Evolutionary conservation across 2,797 vertebrate species (phyloP).

Genomic region (Pelobates cultripes): DNA sequence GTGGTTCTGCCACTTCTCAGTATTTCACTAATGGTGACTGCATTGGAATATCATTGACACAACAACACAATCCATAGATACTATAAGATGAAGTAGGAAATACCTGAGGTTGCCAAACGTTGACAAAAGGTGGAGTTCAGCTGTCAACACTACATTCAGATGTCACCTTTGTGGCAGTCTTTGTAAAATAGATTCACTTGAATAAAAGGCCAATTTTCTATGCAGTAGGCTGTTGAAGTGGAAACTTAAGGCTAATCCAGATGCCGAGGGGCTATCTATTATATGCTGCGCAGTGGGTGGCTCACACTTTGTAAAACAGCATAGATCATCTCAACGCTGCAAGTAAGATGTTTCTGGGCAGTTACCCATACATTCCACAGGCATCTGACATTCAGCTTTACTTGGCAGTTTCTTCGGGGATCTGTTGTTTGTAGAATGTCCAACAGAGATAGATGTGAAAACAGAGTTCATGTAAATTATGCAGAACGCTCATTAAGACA

Average conservation of each 20-base stretch:
- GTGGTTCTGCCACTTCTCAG: too few relatives aligned
- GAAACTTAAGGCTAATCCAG: not conserved
- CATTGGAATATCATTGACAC: too few relatives aligned
- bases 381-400: conserved; percentile 16
- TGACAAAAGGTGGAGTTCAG: too few relatives aligned
- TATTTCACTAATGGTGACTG: too few relatives aligned
- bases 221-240: not conserved
- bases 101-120: too few relatives aligned
- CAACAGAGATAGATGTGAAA: conserved; percentile 11
- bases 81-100: too few relatives aligned
- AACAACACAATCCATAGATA: too few relatives aligned
- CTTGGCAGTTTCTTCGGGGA: conserved; percentile 31
- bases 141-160: too few relatives aligned
- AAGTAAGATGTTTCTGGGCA: conserved; percentile 41
- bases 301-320: conserved; percentile 8
- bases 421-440: conserved; percentile 24
- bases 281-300: conserved; percentile 53
- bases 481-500: not conserved
- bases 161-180: too few relatives aligned
- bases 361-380: conserved; percentile 28
- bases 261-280: not conserved
- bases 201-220: not conserved
- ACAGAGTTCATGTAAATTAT: not conserved
- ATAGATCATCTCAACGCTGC: conserved; percentile 21
- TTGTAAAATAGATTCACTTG: too few relatives aligned